Evolutionary conservation across 2,113 vertebrate genomes (phyloP).

Genomic region (Sorex fumeus): DNA sequence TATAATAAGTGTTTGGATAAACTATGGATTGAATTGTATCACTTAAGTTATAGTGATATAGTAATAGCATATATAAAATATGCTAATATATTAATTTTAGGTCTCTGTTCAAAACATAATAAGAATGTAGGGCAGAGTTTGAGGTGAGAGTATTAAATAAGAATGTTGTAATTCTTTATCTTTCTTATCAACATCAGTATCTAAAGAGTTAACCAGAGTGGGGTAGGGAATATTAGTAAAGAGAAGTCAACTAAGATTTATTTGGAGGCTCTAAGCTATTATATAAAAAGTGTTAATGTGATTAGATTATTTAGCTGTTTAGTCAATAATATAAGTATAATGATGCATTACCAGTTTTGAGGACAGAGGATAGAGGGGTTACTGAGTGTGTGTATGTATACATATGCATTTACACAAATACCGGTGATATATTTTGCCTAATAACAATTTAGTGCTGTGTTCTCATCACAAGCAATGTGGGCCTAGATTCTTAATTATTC

Average conservation of each 20-base stretch:
- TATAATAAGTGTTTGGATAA: not conserved
- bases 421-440: slow-evolving; percentile 15
- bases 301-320: slow-evolving; percentile 1
- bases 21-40: slow-evolving; percentile 1
- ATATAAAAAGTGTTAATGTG: not conserved
- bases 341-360: slow-evolving; percentile 19
- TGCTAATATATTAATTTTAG: slow-evolving; percentile 18
- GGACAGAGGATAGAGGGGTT: not conserved
- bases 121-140: not conserved
- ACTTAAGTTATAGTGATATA: not conserved
- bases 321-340: slow-evolving; percentile 46
- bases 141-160: not conserved
- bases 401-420: not conserved
- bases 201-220: not conserved
- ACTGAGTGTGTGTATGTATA: slow-evolving; percentile 6
- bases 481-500: slow-evolving; percentile 66
- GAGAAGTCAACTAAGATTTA: slow-evolving; percentile 34
- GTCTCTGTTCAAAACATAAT: not conserved
- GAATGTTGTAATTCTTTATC: slow-evolving; percentile 31
- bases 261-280: slow-evolving; percentile 1
- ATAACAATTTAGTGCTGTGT: slow-evolving; percentile 34
- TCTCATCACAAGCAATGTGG: slow-evolving; percentile 26
- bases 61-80: slow-evolving; percentile 8
- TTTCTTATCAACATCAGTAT: slow-evolving; percentile 48
- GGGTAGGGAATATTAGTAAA: not conserved